Evolutionary conservation across 2,113 vertebrate species (phyloP).

Genomic region (Crocuta crocuta): DNA sequence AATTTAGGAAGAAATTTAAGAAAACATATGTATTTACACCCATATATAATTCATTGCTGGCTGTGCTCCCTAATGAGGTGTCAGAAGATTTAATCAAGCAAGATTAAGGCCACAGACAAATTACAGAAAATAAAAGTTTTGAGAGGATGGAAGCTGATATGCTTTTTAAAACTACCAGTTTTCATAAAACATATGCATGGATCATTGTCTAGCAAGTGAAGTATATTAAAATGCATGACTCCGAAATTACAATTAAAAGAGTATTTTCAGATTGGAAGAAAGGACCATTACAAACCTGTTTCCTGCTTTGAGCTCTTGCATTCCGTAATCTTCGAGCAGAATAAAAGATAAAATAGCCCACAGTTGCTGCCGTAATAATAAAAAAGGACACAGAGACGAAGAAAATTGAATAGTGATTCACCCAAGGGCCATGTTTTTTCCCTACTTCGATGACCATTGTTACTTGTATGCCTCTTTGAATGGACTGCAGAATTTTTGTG

Average conservation of each 20-base stretch:
- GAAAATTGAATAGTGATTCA: constrained; percentile 93
- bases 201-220: constrained; percentile 43
- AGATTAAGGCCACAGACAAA: constrained; percentile 55
- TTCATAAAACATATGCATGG: constrained; percentile 24
- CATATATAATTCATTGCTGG: constrained; percentile 50
- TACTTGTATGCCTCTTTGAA: constrained; percentile 85
- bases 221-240: constrained; percentile 42
- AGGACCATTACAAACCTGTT: constrained; percentile 87
- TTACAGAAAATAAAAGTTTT: constrained; percentile 47
- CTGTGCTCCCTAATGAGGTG: constrained; percentile 2
- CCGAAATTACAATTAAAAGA: constrained; percentile 29
- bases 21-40: constrained; percentile 40
- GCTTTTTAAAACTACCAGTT: constrained; percentile 24
- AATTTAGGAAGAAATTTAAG: constrained; percentile 63
- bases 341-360: constrained; percentile 93
- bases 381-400: constrained; percentile 93
- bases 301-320: constrained; percentile 88
- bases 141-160: constrained; percentile 33
- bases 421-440: constrained; percentile 88
- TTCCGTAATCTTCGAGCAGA: constrained; percentile 89
- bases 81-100: constrained; percentile 58
- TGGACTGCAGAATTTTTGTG: constrained; percentile 85
- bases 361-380: constrained; percentile 91
- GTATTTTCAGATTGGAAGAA: neutral
- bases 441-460: constrained; percentile 92